These are phyloP conservation scores for Meleagris gallopavo DNA, from an alignment of 2,113 vertebrate genomes.

Conservation along the genomic window DNA sequence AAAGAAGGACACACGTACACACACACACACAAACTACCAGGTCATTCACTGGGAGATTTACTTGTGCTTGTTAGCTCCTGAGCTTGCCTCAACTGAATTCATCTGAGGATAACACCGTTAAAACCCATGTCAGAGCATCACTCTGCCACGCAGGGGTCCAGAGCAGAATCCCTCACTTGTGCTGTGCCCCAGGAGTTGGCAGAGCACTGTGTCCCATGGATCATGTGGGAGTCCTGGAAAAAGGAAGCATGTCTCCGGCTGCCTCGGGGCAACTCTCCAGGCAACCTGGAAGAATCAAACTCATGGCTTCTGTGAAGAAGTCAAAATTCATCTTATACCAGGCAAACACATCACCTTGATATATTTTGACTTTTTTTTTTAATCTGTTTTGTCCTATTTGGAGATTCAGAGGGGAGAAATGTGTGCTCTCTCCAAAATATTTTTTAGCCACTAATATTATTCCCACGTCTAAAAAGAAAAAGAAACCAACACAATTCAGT, in stretches of 20 bases:
- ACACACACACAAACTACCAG: background rate
- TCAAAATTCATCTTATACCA: background rate
- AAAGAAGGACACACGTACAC: slow-evolving; percentile 57
- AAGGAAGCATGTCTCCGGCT: background rate
- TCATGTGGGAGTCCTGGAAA: background rate
- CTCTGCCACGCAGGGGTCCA: background rate
- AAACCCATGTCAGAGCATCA: slow-evolving; percentile 29
- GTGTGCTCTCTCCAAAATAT: background rate
- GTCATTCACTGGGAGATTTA: slow-evolving; percentile 47
- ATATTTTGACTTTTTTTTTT: background rate
- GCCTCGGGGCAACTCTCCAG: background rate
- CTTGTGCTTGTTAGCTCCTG: background rate
- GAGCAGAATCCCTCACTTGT: background rate
- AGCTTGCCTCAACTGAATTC: background rate
- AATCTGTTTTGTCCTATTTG: background rate
- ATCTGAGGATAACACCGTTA: background rate
- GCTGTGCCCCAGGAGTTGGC: background rate
- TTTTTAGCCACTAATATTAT: background rate
- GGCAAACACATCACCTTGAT: background rate
- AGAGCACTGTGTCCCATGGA: background rate
- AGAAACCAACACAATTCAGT: background rate
- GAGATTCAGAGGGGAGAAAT: background rate
- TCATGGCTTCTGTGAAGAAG: background rate
- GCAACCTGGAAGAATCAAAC: background rate
- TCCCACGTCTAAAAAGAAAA: background rate